phyloP scores from a whole-genome alignment of 37 sponge, comb jelly and placozoan species.

The Tethya wilhelma region DNA sequence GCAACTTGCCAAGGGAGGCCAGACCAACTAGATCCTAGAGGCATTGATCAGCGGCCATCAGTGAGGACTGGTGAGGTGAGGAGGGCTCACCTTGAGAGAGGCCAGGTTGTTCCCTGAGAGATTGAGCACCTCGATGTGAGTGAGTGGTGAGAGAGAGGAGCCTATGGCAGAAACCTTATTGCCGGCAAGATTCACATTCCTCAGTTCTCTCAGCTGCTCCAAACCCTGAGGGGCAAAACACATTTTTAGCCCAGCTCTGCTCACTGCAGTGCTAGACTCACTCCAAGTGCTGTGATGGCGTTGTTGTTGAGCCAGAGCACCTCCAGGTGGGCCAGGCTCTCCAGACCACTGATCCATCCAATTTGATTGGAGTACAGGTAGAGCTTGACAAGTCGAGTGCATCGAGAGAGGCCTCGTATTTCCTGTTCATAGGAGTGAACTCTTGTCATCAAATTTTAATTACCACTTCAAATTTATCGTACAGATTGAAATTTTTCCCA shows the following conservation, averaged over 20 bases:
- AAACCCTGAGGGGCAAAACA: constrained; percentile 43
- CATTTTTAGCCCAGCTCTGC: neutral
- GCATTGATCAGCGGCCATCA: neutral
- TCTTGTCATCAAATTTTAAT: neutral
- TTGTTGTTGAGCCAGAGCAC: constrained; percentile 88
- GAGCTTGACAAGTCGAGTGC: constrained; percentile 55
- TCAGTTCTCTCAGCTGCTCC: constrained; percentile 24
- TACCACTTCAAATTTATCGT: no score
- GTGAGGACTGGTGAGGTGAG: neutral
- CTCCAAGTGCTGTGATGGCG: constrained; percentile 72
- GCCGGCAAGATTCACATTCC: constrained; percentile 79
- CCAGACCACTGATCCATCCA: constrained; percentile 66
- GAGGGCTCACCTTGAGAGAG: constrained; percentile 56
- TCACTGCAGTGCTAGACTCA: neutral
- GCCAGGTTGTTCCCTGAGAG: constrained; percentile 78
- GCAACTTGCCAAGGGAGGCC: constrained; percentile 34
- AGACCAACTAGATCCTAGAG: constrained; percentile 59
- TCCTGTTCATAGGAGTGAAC: constrained; percentile 17
- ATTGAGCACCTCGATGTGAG: constrained; percentile 56
- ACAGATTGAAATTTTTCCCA: no score
- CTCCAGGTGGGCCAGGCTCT: constrained; percentile 55
- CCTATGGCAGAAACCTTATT: constrained; percentile 71
- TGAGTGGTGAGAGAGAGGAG: constrained; percentile 37
- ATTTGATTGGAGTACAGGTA: constrained; percentile 84
- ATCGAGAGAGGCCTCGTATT: constrained; percentile 67